These are phyloP conservation scores for Oligia strigilis DNA, from an alignment of 2,888 invertebrate species.

Conservation along the genomic window DNA sequence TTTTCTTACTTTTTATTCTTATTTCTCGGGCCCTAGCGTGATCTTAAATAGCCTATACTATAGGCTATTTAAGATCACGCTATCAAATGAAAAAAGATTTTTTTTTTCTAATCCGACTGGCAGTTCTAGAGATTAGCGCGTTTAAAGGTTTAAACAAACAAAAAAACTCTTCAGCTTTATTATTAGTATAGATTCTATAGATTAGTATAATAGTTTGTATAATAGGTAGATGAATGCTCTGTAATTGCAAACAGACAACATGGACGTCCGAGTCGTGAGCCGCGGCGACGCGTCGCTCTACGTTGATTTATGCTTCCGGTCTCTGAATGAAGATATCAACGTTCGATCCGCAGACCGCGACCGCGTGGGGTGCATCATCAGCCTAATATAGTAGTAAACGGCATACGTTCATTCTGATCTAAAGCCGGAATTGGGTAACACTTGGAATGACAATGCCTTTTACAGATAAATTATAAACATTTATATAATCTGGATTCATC, in stretches of 20 bases:
- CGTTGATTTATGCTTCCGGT: slow-evolving; percentile 88
- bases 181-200: no score
- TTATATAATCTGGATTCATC: not conserved
- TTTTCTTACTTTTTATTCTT: no score
- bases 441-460: not conserved
- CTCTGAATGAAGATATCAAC: slow-evolving; percentile 87
- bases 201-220: no score
- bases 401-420: slow-evolving; percentile 5
- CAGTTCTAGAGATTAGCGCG: no score
- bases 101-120: no score
- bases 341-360: slow-evolving; percentile 78
- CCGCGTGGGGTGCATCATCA: slow-evolving; percentile 71
- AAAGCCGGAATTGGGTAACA: not conserved
- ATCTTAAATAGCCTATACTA: no score
- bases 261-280: slow-evolving; percentile 68
- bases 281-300: slow-evolving; percentile 72
- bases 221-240: slow-evolving; percentile 1
- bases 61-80: no score
- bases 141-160: no score
- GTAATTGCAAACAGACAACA: slow-evolving; percentile 62
- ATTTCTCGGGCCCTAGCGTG: no score
- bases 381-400: slow-evolving; percentile 28
- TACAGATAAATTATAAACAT: not conserved
- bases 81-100: no score
- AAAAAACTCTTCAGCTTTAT: no score